Base-by-base conservation (phyloP, 2,113 vertebrate genomes). In the Numida meleagris region DNA sequence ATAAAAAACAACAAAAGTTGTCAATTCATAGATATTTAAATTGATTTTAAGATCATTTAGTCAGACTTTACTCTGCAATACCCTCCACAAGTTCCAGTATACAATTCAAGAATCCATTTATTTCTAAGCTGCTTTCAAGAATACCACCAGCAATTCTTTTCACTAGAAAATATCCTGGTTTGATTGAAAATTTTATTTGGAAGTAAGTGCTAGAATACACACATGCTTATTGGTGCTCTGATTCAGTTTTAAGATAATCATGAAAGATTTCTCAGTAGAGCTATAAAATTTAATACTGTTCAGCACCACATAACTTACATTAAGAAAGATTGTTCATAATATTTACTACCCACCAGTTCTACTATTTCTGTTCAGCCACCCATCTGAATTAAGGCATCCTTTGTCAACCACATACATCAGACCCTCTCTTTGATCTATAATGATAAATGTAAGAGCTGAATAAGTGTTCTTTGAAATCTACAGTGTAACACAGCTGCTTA, bases 401-500 rank as follows among this genome's bases (percentile, higher is more conserved):
- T 89, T 76, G 87, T 94, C 71, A 81, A 57, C 61, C 71, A 66
- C 27, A 75, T 38, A 93, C 34, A 87, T 31, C 55, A 91, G 85
- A 85, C 61, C 9, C 46, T 62, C 67, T 72, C 93, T 96, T 95
- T 97, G 86, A 95, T 96, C 90, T 93, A 55, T 79, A 82, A 80
- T 75, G 34, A 55, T 88, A 93, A 97, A 96, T 95, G 87, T 95
- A 91, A 90, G 90, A 70, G 82, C 72, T 95, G 82, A 89, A 57
- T 90, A 95, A 87, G 83, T 62, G 53, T 51, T 91, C 89, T 95
- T 65, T 96, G 95, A 96, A 96, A 97, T 59, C 67, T 61, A 43
- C n/a, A 88, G 86, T n/a, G 77, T 77, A 55, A 57, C 65, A 95
- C 70, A 90, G 95, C 93, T 95, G 91, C 73, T 92, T 95, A 96